Base-by-base conservation (phyloP, 2,888 invertebrate genomes). In the Willowsia nigromaculata region DNA sequence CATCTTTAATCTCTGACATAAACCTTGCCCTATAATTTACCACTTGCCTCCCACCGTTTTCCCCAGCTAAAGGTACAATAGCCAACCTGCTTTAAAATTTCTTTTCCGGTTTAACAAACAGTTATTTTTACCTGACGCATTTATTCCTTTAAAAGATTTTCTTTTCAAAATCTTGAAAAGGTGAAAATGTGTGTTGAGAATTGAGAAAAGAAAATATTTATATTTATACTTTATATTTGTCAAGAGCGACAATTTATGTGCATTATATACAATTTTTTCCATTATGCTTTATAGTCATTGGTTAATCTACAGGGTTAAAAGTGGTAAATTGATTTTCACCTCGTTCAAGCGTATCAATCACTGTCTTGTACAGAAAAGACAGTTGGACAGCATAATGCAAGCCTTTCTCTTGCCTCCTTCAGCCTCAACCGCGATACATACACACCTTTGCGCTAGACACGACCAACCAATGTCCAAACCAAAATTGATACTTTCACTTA, bases 351-450 rank as follows among this genome's bases (percentile, higher is more conserved):
- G 76, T 83, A 88, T 88, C 88, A 88, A 88, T 88, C 88, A 88
- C 88, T 88, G 88, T 88, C 88, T 88, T 88, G 82, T 83, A 82
- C 82, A 88, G 87, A 83, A 68, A 27, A 80, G 86, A 86, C 86
- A 86, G 80, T 62, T 43, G 37, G 85, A 85, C 59, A 78, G 76
- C 47, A 59, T 85, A 84, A 84, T 84, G 59, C 30, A 50, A 33
- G 81, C 30, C 25, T 81, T 50, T 82, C 62, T 43, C 22, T 56
- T 11, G 4, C 33, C n/a, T n/a, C 18, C 65, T 59, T 7, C 5
- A 11, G n/a, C 18, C 25, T 7, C 30, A 6, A n/a, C n/a, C 33
- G 4, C 65, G 15, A 33, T 15, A 6, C 65, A 65, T 9, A 62
- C 27, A 62, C 27, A 30, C 5, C 3, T 40, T 68, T n/a, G 37